Evolutionary conservation across 2,888 invertebrate species (phyloP).

Genomic region (Chalcosyrphus nemorum): DNA sequence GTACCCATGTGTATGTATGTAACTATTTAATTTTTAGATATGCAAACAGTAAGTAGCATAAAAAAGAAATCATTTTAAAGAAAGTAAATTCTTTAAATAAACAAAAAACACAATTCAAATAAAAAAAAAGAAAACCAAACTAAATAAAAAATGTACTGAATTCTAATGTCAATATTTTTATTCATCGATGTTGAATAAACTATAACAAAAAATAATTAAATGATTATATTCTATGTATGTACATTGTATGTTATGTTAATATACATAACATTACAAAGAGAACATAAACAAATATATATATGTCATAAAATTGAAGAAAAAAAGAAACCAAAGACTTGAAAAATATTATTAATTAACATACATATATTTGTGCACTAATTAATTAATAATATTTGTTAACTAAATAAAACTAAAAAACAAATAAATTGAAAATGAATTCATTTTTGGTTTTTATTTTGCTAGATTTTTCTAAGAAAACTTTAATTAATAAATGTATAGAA

Average conservation of each 20-base stretch:
- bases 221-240: slow-evolving; percentile 26
- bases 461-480: slow-evolving; percentile 69
- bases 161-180: slow-evolving; percentile 68
- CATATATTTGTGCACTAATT: slow-evolving; percentile 62
- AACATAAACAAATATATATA: slow-evolving; percentile 8
- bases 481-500: slow-evolving; percentile 36
- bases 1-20: background rate
- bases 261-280: slow-evolving; percentile 32
- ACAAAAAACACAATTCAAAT: slow-evolving; percentile 32
- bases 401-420: slow-evolving; percentile 40
- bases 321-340: slow-evolving; percentile 70
- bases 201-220: slow-evolving; percentile 22
- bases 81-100: slow-evolving; percentile 1
- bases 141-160: slow-evolving; percentile 61
- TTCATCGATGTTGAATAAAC: slow-evolving; percentile 66
- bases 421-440: slow-evolving; percentile 46
- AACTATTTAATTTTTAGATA: slow-evolving; percentile 32
- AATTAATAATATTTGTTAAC: slow-evolving; percentile 52
- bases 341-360: slow-evolving; percentile 53
- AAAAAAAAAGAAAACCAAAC: slow-evolving; percentile 47
- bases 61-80: slow-evolving; percentile 10
- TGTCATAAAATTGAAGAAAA: slow-evolving; percentile 31
- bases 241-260: slow-evolving; percentile 47
- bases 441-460: slow-evolving; percentile 56
- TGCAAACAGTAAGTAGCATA: slow-evolving; percentile 1